Base-by-base conservation (phyloP, 2,797 vertebrate species). In the Lateolabrax maculatus region DNA sequence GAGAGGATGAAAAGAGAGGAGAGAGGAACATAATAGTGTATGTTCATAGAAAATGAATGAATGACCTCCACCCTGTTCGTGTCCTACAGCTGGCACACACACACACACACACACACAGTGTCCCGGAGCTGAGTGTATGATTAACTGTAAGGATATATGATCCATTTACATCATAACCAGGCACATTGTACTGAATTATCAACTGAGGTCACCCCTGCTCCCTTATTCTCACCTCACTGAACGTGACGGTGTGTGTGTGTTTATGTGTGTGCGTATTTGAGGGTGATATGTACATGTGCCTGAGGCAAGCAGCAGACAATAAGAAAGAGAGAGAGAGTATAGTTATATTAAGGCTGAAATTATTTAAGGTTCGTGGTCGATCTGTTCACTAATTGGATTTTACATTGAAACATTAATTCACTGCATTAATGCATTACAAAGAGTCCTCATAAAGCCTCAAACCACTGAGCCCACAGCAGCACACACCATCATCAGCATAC, bases 111-210 rank as follows among this genome's bases (percentile, higher is more conserved):
- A 65, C 60, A 62, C 0, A 5, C 62, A 44, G 7, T 66, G 75
- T 79, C 64, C 25, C 5, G 0, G 34, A 52, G 65, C 69, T 37
- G 65, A 76, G 73, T 80, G 75, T 85, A 61, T 91, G 89, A 92
- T 90, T 90, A 91, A 87, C 65, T 84, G 81, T 83, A 84, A 81
- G 83, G 75, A 55, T 71, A 80, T 81, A 77, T 75, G 87, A 90
- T 75, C 76, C 84, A 90, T 91, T 92, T 81, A 84, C 81, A 90
- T 89, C 81, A 89, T 83, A 85, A 83, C 66, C 83, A 91, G 81
- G 68, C 88, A 85, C 80, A 90, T 71, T 85, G 86, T 85, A 58
- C 70, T 71, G 66, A 36, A 79, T 84, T 87, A 79, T 90, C 55
- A 76, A 8, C 41, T 21, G 64, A 88, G 88, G 90, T 89, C 92